Evolutionary conservation across 2,797 vertebrate species (phyloP).

Genomic region (Silurus aristotelis): DNA sequence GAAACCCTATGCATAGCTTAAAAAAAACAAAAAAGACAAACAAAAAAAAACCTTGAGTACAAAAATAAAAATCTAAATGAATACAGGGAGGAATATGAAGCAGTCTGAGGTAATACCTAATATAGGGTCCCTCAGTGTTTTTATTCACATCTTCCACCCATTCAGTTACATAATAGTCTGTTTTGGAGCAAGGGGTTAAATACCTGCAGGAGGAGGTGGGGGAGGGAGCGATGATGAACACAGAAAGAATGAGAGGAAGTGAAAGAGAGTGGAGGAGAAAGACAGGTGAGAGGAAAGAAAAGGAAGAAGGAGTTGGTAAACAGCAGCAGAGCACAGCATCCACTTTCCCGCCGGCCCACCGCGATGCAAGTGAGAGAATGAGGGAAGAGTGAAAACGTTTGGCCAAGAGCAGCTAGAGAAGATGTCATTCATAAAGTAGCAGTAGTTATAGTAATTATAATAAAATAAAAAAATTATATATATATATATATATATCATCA

Average conservation of each 20-base stretch:
- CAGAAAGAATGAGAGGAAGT: slow-evolving; percentile 73
- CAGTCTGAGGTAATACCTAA: slow-evolving; percentile 88
- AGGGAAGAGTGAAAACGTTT: neutral
- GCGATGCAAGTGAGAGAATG: slow-evolving; percentile 78
- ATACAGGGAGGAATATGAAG: slow-evolving; percentile 66
- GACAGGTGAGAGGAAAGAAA: slow-evolving; percentile 81
- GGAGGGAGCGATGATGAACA: slow-evolving; percentile 82
- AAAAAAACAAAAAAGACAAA: slow-evolving; percentile 28
- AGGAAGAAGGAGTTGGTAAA: slow-evolving; percentile 79
- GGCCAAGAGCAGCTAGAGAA: neutral
- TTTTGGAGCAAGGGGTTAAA: slow-evolving; percentile 99
- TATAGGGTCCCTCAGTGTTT: slow-evolving; percentile 97
- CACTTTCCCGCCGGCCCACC: slow-evolving; percentile 78
- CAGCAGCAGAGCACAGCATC: slow-evolving; percentile 87
- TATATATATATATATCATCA: neutral
- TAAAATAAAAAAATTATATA: neutral
- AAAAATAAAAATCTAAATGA: slow-evolving; percentile 54
- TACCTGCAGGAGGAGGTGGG: slow-evolving; percentile 89
- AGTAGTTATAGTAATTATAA: neutral
- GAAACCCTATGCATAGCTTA: slow-evolving; percentile 1
- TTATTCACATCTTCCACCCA: slow-evolving; percentile 99
- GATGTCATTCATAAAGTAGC: neutral
- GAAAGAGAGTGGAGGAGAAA: slow-evolving; percentile 60
- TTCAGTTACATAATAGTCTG: slow-evolving; percentile 99
- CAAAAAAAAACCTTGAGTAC: neutral